Evolutionary conservation across 2,888 invertebrate species (phyloP).

Genomic region (Operophtera brumata): DNA sequence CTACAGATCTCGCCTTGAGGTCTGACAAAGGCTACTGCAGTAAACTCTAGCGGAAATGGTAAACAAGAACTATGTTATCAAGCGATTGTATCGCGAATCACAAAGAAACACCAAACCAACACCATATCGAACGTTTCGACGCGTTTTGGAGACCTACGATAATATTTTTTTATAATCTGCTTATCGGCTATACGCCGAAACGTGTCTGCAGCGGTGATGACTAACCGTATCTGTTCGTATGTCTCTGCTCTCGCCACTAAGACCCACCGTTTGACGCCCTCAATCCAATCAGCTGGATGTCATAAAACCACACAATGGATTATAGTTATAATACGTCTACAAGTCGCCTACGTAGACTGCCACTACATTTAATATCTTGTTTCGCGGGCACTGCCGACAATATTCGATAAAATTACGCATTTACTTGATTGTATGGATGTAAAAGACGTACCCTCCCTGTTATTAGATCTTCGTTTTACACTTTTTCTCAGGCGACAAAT

Average conservation of each 20-base stretch:
- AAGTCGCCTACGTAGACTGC: slow-evolving; percentile 30
- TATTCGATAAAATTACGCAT: slow-evolving; percentile 80
- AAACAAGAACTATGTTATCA: slow-evolving; percentile 70
- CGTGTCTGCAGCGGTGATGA: slow-evolving; percentile 69
- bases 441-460: slow-evolving; percentile 81
- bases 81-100: slow-evolving; percentile 58
- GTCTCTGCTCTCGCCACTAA: slow-evolving; percentile 58
- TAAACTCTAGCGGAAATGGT: slow-evolving; percentile 52
- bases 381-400: slow-evolving; percentile 54
- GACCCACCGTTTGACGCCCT: slow-evolving; percentile 67
- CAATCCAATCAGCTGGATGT: slow-evolving; percentile 72
- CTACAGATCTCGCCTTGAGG: slow-evolving; percentile 39
- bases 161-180: slow-evolving; percentile 45
- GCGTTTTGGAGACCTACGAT: slow-evolving; percentile 52
- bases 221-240: slow-evolving; percentile 72
- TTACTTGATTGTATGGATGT: slow-evolving; percentile 75
- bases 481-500: slow-evolving; percentile 73
- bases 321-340: slow-evolving; percentile 32
- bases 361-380: slow-evolving; percentile 44
- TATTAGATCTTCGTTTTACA: slow-evolving; percentile 71
- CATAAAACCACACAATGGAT: slow-evolving; percentile 48
- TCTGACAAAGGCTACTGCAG: slow-evolving; percentile 48
- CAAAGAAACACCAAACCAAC: slow-evolving; percentile 69
- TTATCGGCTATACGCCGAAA: slow-evolving; percentile 55
- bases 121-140: slow-evolving; percentile 58